phyloP scores from a whole-genome alignment of 2,797 vertebrate genomes.

The Hydrophis major region DNA sequence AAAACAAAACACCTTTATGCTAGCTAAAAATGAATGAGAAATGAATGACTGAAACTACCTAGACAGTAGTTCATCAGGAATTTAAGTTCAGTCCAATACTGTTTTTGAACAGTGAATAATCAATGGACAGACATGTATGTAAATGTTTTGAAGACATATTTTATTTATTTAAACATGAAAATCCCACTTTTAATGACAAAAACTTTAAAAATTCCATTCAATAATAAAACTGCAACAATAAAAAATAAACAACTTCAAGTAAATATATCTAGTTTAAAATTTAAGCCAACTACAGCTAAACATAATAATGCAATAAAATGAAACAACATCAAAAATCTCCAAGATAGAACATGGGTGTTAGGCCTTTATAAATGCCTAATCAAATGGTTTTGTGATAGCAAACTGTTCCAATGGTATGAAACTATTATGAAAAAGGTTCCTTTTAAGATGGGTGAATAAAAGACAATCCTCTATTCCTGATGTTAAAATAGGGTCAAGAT shows the following conservation, averaged over 20 bases:
- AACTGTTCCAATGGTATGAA: neutral
- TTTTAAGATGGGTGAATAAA: neutral
- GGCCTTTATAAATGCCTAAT: neutral
- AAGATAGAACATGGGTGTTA: neutral
- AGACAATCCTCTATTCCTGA: neutral
- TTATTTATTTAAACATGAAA: neutral
- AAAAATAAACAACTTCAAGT: neutral
- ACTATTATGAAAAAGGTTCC: neutral
- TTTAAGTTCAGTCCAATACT: neutral
- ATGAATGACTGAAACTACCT: neutral
- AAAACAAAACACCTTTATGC: neutral
- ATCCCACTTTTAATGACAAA: neutral
- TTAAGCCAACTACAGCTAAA: neutral
- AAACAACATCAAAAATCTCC: neutral
- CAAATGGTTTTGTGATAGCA: neutral
- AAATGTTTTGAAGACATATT: neutral
- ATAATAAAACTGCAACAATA: neutral
- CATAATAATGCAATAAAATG: neutral
- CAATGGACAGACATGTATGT: neutral
- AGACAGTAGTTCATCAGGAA: neutral
- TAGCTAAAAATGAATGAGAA: neutral
- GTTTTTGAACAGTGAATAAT: neutral
- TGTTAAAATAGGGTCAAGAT: neutral
- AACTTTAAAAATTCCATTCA: neutral
- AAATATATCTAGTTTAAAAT: neutral